phyloP scores from a whole-genome alignment of 2,888 invertebrate species.

The Drosophila picticornis region DNA sequence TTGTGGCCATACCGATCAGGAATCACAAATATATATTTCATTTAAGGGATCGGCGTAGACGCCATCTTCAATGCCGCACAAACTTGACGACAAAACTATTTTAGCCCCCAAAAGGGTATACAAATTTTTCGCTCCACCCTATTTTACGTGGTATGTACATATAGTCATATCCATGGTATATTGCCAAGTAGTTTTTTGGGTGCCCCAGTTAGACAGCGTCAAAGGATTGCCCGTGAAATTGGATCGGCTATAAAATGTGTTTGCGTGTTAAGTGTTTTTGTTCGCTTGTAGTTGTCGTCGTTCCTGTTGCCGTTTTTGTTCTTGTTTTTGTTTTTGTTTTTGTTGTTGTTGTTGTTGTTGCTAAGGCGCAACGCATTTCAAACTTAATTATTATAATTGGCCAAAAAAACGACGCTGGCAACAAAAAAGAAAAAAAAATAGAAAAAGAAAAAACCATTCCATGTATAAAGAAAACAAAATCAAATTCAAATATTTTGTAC shows the following conservation, averaged over 20 bases:
- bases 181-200: constrained; percentile 4
- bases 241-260: constrained; percentile 70
- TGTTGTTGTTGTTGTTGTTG: constrained; percentile 62
- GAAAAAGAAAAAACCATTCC: neutral
- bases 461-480: neutral
- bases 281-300: constrained; percentile 22
- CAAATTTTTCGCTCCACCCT: neutral
- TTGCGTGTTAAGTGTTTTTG: constrained; percentile 63
- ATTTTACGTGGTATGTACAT: constrained; percentile 1
- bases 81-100: neutral
- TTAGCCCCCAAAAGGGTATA: neutral
- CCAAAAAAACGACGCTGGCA: constrained; percentile 59
- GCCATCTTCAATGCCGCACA: neutral
- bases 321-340: constrained; percentile 41
- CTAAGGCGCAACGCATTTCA: constrained; percentile 76
- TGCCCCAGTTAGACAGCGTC: constrained; percentile 48
- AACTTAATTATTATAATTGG: constrained; percentile 80
- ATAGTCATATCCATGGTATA: constrained; percentile 1
- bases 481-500: neutral
- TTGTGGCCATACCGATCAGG: neutral
- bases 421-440: constrained; percentile 27
- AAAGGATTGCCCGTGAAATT: constrained; percentile 76
- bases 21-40: neutral
- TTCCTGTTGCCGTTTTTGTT: constrained; percentile 7
- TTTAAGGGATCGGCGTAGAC: neutral